Conservation (phyloP, 2,797 vertebrate species). For the Typhlichthys eigenmanni region DNA sequence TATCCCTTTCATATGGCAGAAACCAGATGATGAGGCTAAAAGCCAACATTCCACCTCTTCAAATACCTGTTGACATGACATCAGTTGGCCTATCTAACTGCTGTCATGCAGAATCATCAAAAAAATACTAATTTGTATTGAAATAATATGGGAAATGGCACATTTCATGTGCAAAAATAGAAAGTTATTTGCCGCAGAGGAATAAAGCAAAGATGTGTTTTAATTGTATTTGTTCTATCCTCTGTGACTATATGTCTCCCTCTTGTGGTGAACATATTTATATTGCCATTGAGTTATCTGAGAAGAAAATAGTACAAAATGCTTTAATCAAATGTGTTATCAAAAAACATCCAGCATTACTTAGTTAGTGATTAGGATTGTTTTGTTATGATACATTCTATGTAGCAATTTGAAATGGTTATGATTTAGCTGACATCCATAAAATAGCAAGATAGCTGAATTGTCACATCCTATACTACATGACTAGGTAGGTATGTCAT, state of each 20-base stretch:
- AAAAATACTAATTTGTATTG: slow-evolving; percentile 39
- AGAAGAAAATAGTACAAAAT: too few species aligned
- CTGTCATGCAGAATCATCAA: slow-evolving; percentile 55
- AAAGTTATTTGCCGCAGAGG: not conserved
- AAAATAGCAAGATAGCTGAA: too few species aligned
- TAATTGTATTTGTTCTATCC: slow-evolving; percentile 12
- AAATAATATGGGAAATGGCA: slow-evolving; percentile 24
- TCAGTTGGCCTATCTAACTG: slow-evolving; percentile 45
- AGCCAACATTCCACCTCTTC: slow-evolving; percentile 54
- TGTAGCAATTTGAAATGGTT: too few species aligned
- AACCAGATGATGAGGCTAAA: slow-evolving; percentile 54
- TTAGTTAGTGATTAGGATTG: too few species aligned
- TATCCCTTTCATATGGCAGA: slow-evolving; percentile 14
- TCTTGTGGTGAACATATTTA: slow-evolving; percentile 41
- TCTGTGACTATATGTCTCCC: slow-evolving; percentile 52
- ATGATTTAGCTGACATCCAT: too few species aligned
- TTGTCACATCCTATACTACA: too few species aligned
- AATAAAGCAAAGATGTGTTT: too few species aligned
- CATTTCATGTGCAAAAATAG: slow-evolving; percentile 4
- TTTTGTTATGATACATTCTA: too few species aligned
- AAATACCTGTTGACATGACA: too few species aligned
- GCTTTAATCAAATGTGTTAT: too few species aligned
- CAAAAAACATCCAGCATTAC: too few species aligned
- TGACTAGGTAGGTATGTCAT: too few species aligned
- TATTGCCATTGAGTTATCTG: slow-evolving; percentile 15